Evolutionary conservation across 2,888 invertebrate species (phyloP), one percentile per base, ranked within the genome.

Genomic region (Amphimallon solstitiale): DNA sequence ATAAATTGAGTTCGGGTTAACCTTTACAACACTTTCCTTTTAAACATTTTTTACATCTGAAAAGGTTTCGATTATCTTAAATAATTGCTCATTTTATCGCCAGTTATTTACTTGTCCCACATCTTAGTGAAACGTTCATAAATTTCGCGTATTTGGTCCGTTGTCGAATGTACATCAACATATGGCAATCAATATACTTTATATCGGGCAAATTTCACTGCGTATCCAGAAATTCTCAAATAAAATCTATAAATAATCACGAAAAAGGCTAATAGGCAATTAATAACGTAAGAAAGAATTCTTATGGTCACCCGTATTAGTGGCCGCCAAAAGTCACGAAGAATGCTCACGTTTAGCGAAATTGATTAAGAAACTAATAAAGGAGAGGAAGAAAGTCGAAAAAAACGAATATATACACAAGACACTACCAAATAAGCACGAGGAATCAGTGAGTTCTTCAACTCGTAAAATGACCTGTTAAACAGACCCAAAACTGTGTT

Each of bases 361-460:
- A 54, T 38, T 54, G 54, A 54, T 54, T 54, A 54, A 54, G 54
- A 54, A 54, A 54, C 54, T 54, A 54, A 54, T 54, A 40, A 54
- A 54, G 38, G 38, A 54, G 21, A 15, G 37, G 38, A 54, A 54
- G n/a, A 19, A 38, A 6, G 17, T 6, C 19, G 7, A 7, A 10
- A 45, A 45, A 45, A 54, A 54, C 21, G n/a, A n/a, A n/a, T n/a
- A n/a, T n/a, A n/a, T n/a, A n/a, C n/a, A n/a, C 17, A 21, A 12
- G 17, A 19, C 17, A 40, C 38, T 7, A 23, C 54, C 54, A 38
- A 54, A 54, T 54, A 40, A 37, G 54, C 19, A n/a, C n/a, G 34
- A 51, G 6, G 51, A 29, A 17, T 51, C 35, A 35, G 4, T 14
- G 9, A 10, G 5, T 34, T 34, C 34, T 9, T 14, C 29, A 6